Percentiles rank a stretch among this genome's conserved stretches.
These are phyloP conservation scores for Ptyas mucosa DNA, from an alignment of 2,113 vertebrate genomes.

Conservation along the genomic window DNA sequence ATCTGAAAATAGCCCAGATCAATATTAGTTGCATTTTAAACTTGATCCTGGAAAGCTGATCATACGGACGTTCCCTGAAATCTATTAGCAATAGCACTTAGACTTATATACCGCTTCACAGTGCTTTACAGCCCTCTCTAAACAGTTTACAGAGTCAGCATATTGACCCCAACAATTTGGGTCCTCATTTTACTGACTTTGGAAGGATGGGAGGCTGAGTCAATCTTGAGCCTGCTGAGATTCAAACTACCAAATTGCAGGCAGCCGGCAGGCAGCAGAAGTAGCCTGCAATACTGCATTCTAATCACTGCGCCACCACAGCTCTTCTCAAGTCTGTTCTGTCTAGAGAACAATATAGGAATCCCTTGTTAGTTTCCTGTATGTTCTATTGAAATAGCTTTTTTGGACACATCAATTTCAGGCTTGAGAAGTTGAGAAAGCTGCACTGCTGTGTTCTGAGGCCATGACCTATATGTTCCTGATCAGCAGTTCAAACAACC, in stretches of 20 bases:
- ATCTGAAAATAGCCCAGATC: not conserved
- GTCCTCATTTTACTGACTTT: too few relatives aligned
- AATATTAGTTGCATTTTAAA: not conserved
- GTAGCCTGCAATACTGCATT: too few relatives aligned
- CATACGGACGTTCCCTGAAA: not conserved
- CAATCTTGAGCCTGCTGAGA: too few relatives aligned
- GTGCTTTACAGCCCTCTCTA: too few relatives aligned
- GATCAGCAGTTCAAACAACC: constrained; percentile 16
- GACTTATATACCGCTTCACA: too few relatives aligned
- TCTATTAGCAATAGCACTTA: not conserved
- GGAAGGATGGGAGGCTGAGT: too few relatives aligned
- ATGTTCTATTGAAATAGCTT: not conserved
- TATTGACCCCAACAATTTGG: too few relatives aligned
- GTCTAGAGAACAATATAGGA: not conserved
- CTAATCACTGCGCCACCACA: too few relatives aligned
- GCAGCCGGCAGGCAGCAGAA: too few relatives aligned
- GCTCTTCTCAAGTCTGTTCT: not conserved
- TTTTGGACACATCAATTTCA: not conserved
- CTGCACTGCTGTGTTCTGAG: not conserved
- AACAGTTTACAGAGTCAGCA: too few relatives aligned
- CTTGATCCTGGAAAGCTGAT: not conserved
- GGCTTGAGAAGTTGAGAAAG: not conserved
- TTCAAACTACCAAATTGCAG: too few relatives aligned
- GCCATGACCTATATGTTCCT: constrained; percentile 7
- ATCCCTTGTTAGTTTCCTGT: not conserved